Base-by-base conservation (phyloP, 2,797 vertebrate genomes). In the Prionace glauca region DNA sequence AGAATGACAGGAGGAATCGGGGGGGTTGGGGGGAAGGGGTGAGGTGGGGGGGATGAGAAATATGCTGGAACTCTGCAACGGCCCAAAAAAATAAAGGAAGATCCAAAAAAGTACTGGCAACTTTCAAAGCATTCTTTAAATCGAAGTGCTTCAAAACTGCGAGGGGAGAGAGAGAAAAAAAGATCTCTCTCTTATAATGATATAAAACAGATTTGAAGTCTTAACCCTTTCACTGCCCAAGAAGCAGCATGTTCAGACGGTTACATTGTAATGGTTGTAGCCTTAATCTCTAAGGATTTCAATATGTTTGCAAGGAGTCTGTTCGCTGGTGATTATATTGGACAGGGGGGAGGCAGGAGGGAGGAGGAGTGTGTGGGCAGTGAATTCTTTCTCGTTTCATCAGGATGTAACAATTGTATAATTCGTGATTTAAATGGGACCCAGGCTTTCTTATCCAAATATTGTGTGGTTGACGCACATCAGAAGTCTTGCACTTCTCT, bases 51-150 rank as follows among this genome's bases (percentile, higher is more conserved):
- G 26, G 26, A 26, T 56, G 71, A 56, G 12, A 94, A 95, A 95
- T 32, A 72, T 95, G 93, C 71, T 95, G 71, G 77, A 95, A 95
- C 93, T 95, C 69, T 50, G 60, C 60, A 65, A 91, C 18, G 20
- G 88, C 56, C 60, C 65, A 60, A 65, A 79, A 79, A 71, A 3
- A 0, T n/a, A 24, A 36, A n/a, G 10, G 41, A 72, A 94, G 50
- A 50, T 74, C 69, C 69, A 60, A n/a, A 11, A 77, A 77, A 77
- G 36, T 56, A 3, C 93, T 26, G 32, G 71, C 26, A 94, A 24
- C 22, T 77, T 77, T 77, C 93, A 95, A 95, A 95, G 93, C 69
- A 95, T 45, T 74, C 45, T 95, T 74, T 60, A 95, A 56, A 71
- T 50, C 32, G 29, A 65, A 77, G 74, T 74, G 93, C 32, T 95